These are phyloP conservation scores for Trachelus troglodyta DNA, from an alignment of 2,888 invertebrate species.

Conservation along the genomic window DNA sequence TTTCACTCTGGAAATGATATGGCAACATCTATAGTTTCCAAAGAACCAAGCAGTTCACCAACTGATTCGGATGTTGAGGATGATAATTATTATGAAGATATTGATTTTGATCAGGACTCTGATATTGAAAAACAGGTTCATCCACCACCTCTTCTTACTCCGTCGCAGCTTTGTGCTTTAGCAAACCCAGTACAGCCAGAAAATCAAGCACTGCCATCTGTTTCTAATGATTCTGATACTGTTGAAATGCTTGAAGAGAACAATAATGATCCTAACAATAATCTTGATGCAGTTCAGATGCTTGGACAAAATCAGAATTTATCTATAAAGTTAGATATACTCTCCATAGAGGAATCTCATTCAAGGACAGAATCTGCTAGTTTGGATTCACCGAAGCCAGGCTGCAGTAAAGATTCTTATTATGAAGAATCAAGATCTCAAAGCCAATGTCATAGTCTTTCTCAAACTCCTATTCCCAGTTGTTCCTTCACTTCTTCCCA, in stretches of 20 bases:
- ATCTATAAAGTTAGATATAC: slow-evolving; percentile 4
- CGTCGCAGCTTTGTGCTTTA: background rate
- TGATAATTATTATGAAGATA: slow-evolving; percentile 7
- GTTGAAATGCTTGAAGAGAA: slow-evolving; percentile 46
- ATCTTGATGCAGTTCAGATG: slow-evolving; percentile 35
- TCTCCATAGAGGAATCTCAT: background rate
- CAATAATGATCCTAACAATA: slow-evolving; percentile 54
- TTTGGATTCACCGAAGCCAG: slow-evolving; percentile 36
- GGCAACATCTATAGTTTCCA: background rate
- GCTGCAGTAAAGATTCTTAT: slow-evolving; percentile 44
- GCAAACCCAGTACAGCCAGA: background rate
- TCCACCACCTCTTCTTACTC: slow-evolving; percentile 7
- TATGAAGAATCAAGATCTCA: slow-evolving; percentile 1
- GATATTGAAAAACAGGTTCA: slow-evolving; percentile 19
- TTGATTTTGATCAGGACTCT: slow-evolving; percentile 22
- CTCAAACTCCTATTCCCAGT: background rate
- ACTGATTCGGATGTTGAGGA: background rate
- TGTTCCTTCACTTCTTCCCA: background rate
- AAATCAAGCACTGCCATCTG: background rate
- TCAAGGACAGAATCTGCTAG: background rate
- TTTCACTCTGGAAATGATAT: background rate
- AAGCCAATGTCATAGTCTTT: background rate
- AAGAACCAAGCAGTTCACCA: background rate
- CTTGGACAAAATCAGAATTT: slow-evolving; percentile 11
- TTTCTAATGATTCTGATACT: slow-evolving; percentile 8